A percentile compares a stretch with the other conserved stretches of the same genome.
Conservation (phyloP, 2,888 invertebrate species). For the Pollenia amentaria region DNA sequence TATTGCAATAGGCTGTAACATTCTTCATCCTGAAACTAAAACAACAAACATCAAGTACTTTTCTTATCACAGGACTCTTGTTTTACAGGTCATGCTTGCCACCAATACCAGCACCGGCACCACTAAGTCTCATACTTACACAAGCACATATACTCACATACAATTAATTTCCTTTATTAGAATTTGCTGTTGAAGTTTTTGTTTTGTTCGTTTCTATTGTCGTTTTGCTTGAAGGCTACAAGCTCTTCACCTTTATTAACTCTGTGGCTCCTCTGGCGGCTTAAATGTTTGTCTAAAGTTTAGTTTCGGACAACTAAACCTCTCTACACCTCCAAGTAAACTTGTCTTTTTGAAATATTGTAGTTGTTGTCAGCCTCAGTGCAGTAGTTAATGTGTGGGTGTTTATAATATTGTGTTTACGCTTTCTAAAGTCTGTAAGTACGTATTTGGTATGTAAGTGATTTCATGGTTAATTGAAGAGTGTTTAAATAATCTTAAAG, state of each 20-base stretch:
- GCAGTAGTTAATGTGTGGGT: background rate
- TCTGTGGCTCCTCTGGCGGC: conserved; percentile 13
- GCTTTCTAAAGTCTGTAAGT: background rate
- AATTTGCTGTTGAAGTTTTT: conserved; percentile 29
- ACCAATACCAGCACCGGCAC: background rate
- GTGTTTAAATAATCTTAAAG: conserved; percentile 59
- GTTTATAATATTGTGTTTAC: background rate
- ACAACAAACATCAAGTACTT: conserved; percentile 42
- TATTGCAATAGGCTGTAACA: conserved; percentile 47
- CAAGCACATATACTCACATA: background rate
- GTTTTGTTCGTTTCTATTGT: background rate
- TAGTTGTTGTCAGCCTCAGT: conserved; percentile 12
- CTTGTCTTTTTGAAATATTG: background rate
- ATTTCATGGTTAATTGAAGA: conserved; percentile 67
- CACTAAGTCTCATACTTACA: background rate
- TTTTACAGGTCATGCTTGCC: conserved; percentile 35
- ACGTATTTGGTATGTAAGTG: conserved; percentile 28
- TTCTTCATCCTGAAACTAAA: conserved; percentile 12
- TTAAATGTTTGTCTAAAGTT: conserved; percentile 51
- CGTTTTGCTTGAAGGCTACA: conserved; percentile 41
- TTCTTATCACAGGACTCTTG: conserved; percentile 24
- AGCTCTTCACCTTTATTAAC: conserved; percentile 60
- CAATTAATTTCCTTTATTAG: conserved; percentile 65
- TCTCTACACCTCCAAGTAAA: background rate
- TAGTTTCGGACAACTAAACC: conserved; percentile 44